Evolutionary conservation across 2,888 invertebrate genomes (phyloP).

Genomic region (Dusona sp.): DNA sequence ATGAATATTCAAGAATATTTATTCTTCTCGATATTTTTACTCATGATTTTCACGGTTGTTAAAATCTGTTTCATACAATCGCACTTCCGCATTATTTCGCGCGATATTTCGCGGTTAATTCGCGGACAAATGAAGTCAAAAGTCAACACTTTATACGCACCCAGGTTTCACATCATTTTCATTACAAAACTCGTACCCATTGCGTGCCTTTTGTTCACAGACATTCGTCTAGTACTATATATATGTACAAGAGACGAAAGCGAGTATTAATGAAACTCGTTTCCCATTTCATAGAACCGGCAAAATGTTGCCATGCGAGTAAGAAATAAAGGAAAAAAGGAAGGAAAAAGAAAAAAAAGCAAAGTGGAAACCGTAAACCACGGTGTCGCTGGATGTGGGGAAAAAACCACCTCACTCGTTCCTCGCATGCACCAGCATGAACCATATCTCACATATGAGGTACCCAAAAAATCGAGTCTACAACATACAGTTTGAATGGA

Average conservation of each 20-base stretch:
- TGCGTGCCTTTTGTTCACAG: conserved; percentile 31
- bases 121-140: conserved; percentile 27
- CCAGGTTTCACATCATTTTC: conserved; percentile 62
- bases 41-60: neutral
- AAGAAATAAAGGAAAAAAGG: conserved; percentile 7
- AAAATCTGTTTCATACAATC: neutral
- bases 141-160: conserved; percentile 56
- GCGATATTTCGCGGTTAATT: neutral
- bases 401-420: conserved; percentile 13
- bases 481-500: neutral
- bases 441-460: neutral
- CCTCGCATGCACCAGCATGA: neutral
- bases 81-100: neutral
- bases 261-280: conserved; percentile 64
- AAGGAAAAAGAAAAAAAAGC: neutral
- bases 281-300: conserved; percentile 64
- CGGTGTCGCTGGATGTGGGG: conserved; percentile 29
- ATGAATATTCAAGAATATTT: neutral
- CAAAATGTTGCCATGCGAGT: conserved; percentile 27
- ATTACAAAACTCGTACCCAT: conserved; percentile 40
- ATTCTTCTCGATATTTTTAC: neutral
- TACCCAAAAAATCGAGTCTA: neutral
- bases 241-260: conserved; percentile 17
- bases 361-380: conserved; percentile 36
- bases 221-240: neutral